phyloP scores from a whole-genome alignment of 1,140 invertebrate species.

The Leptinotarsa undecemlineata region DNA sequence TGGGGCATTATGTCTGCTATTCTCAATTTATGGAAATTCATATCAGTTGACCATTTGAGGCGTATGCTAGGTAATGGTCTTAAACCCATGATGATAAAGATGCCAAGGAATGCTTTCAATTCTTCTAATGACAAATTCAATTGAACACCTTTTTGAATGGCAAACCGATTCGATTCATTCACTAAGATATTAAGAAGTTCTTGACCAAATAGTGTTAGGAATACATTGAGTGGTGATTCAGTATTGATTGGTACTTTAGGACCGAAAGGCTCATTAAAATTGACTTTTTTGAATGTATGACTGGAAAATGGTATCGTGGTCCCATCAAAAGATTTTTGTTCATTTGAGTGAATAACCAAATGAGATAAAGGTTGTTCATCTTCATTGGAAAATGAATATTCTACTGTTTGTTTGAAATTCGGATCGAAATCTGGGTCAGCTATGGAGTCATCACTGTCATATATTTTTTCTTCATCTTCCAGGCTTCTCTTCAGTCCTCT shows the following conservation, averaged over 20 bases:
- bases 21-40: too few species aligned
- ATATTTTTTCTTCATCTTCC: not conserved
- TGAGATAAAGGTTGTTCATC: not conserved
- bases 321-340: constrained; percentile 14
- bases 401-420: not conserved
- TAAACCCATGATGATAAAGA: too few species aligned
- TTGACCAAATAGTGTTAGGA: constrained; percentile 2
- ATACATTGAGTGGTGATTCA: constrained; percentile 1
- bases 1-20: too few species aligned
- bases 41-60: too few species aligned
- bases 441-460: constrained; percentile 7
- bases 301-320: not conserved
- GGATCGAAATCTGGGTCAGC: not conserved
- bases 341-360: not conserved
- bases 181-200: constrained; percentile 4
- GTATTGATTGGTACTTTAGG: constrained; percentile 10
- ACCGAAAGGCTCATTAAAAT: constrained; percentile 9
- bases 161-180: constrained; percentile 13
- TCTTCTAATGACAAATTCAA: constrained; percentile 1
- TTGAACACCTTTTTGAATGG: not conserved
- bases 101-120: not conserved
- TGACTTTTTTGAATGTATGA: not conserved
- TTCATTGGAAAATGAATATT: constrained; percentile 14
- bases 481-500: not conserved
- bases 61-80: too few species aligned